Evolutionary conservation across 2,888 invertebrate genomes (phyloP).

Genomic region (Brachyopa scutellaris): DNA sequence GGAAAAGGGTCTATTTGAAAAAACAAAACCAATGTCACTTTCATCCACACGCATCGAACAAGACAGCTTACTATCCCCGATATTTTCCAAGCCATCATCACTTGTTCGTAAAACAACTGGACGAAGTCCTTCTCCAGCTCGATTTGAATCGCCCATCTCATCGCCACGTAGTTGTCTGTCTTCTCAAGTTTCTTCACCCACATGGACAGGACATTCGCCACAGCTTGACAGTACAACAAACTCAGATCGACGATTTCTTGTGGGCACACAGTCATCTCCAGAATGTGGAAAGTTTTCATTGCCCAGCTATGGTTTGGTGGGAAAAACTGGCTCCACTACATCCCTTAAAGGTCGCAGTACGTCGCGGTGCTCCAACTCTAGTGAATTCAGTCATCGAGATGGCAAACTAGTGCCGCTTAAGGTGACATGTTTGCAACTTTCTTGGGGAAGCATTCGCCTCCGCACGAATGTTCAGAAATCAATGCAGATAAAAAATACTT

Average conservation of each 20-base stretch:
- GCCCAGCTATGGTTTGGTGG: slow-evolving; percentile 66
- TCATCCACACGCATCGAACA: slow-evolving; percentile 77
- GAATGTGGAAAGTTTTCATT: slow-evolving; percentile 73
- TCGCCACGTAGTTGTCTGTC: slow-evolving; percentile 75
- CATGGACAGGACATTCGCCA: slow-evolving; percentile 74
- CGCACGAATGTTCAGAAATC: slow-evolving; percentile 83
- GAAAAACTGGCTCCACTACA: slow-evolving; percentile 45
- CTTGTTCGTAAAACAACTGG: neutral
- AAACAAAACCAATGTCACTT: slow-evolving; percentile 74
- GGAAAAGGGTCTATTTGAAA: neutral
- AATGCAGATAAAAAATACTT: slow-evolving; percentile 84
- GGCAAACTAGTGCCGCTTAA: slow-evolving; percentile 82
- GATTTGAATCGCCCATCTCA: slow-evolving; percentile 75
- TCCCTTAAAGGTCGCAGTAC: slow-evolving; percentile 75
- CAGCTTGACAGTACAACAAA: slow-evolving; percentile 77
- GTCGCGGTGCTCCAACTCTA: slow-evolving; percentile 80
- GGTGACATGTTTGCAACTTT: slow-evolving; percentile 83
- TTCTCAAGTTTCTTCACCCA: slow-evolving; percentile 70
- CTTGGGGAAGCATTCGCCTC: slow-evolving; percentile 85
- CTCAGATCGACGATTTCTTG: slow-evolving; percentile 76
- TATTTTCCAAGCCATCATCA: slow-evolving; percentile 63
- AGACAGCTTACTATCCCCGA: slow-evolving; percentile 75
- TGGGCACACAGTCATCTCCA: slow-evolving; percentile 72
- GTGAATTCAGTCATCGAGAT: slow-evolving; percentile 80
- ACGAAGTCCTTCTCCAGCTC: slow-evolving; percentile 36